These are phyloP conservation scores for Scotopteryx bipunctaria DNA, from an alignment of 2,888 invertebrate species.

Conservation along the genomic window DNA sequence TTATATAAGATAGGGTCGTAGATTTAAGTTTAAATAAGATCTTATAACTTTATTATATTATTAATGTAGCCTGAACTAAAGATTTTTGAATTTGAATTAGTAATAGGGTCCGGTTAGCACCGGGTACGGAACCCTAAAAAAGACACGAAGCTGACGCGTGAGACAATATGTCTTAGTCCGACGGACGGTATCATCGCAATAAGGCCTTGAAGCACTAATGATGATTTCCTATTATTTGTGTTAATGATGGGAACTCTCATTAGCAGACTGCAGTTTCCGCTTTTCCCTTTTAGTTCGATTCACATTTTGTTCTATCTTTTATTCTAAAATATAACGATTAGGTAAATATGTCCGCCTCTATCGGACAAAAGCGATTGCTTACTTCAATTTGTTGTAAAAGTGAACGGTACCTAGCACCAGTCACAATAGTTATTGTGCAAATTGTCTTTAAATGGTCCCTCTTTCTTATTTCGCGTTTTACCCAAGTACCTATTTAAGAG, in stretches of 20 bases:
- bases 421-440: conserved; percentile 50
- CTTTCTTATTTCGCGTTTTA: neutral
- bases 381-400: conserved; percentile 21
- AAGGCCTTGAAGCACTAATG: conserved; percentile 5
- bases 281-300: neutral
- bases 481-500: no score
- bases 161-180: no score
- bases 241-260: conserved; percentile 6
- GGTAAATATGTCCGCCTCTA: neutral
- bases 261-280: neutral
- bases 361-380: neutral
- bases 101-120: no score
- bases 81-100: no score
- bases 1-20: no score
- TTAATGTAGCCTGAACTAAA: no score
- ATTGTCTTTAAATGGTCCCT: conserved; percentile 40
- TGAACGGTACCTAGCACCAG: conserved; percentile 45
- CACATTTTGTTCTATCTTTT: neutral
- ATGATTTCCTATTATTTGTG: conserved; percentile 7
- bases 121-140: no score
- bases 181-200: neutral
- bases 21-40: no score
- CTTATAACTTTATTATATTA: no score
- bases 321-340: neutral
- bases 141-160: neutral